Percentiles rank a stretch among this genome's conserved stretches.
phyloP scores from a whole-genome alignment of 2,888 invertebrate genomes.

The Parapristionchus giblindavisi region DNA sequence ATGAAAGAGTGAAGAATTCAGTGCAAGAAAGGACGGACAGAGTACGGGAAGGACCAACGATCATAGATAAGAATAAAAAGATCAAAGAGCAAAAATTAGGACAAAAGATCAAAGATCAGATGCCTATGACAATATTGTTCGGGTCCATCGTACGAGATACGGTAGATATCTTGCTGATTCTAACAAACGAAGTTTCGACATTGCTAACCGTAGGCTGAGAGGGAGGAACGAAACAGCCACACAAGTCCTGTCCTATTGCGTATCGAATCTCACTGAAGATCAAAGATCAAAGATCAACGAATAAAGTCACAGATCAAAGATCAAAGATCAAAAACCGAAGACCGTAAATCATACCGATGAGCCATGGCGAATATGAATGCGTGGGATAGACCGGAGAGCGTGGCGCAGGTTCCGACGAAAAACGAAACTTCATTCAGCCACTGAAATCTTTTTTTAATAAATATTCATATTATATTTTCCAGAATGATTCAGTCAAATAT shows the following conservation, averaged over 20 bases:
- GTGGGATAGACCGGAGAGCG: slow-evolving; percentile 46
- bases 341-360: slow-evolving; percentile 33
- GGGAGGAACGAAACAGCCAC: slow-evolving; percentile 32
- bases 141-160: no score
- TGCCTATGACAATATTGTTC: no score
- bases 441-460: slow-evolving; percentile 29
- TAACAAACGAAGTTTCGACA: slow-evolving; percentile 2
- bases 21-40: no score
- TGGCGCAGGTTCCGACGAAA: slow-evolving; percentile 47
- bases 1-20: no score
- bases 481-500: neutral
- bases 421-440: slow-evolving; percentile 44
- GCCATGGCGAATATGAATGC: slow-evolving; percentile 50
- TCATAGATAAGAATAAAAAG: no score
- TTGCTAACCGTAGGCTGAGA: slow-evolving; percentile 10
- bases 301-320: neutral
- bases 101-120: no score
- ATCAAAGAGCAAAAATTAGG: no score
- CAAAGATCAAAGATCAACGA: neutral
- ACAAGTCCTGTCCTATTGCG: slow-evolving; percentile 33
- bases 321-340: neutral
- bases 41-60: no score
- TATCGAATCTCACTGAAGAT: slow-evolving; percentile 31
- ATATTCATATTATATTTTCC: neutral
- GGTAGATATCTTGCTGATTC: no score